Conservation (phyloP, 2,113 vertebrate species). For the Leucosticte australis region DNA sequence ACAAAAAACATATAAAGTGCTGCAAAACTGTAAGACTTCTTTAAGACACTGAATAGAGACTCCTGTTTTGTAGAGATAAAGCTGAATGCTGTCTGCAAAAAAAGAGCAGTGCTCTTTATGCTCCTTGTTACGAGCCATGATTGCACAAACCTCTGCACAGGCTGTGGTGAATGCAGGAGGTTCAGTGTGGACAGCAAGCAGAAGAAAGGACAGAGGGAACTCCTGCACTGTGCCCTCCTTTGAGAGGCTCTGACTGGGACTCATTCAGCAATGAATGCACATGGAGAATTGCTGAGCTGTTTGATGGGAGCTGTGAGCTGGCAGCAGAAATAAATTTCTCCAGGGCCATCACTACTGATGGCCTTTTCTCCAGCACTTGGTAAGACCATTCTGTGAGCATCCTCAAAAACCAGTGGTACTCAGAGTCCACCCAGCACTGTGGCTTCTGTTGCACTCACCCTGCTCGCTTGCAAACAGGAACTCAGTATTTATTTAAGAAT, state of each 20-base stretch:
- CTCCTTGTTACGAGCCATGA: not conserved
- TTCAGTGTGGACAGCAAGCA: not conserved
- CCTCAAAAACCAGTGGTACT: not conserved
- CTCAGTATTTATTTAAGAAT: not conserved
- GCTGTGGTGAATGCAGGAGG: not conserved
- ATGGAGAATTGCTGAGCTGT: not conserved
- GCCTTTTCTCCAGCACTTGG: not conserved
- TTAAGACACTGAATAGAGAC: not conserved
- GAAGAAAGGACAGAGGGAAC: not conserved
- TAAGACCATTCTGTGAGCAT: not conserved
- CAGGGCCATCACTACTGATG: not conserved
- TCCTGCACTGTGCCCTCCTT: not conserved
- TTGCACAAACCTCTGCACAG: not conserved
- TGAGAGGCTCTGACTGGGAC: not conserved
- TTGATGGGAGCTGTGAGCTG: not conserved
- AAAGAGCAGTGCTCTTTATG: not conserved
- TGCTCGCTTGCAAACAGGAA: not conserved
- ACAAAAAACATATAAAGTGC: not conserved
- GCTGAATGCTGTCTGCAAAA: not conserved
- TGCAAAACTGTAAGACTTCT: not conserved
- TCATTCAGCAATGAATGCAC: not conserved
- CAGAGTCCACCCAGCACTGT: not conserved
- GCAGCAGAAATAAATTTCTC: not conserved
- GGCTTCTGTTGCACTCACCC: not conserved
- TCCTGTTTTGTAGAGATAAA: conserved; percentile 14